phyloP scores from a whole-genome alignment of 2,113 vertebrate species.

The zebrafish (Danio rerio) region GRCz12tu NC_133186.1:10638501-10639000 shows the following conservation, averaged over 20 bases:
- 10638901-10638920: background rate
- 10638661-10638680: too few relatives aligned
- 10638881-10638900: background rate
- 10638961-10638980: background rate
- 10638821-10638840: background rate
- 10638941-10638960: conserved; percentile 11
- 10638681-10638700: too few relatives aligned
- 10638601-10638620: too few relatives aligned
- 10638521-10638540: too few relatives aligned
- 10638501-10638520: too few relatives aligned
- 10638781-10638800: background rate
- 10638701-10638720: background rate
- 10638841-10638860: background rate
- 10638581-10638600: too few relatives aligned
- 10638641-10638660: too few relatives aligned
- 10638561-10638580: too few relatives aligned
- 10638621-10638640: too few relatives aligned
- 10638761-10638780: background rate
- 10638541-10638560: too few relatives aligned
- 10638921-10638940: background rate
- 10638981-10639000: background rate
- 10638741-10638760: background rate
- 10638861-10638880: background rate
- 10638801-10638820: background rate
- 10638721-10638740: background rate